These are phyloP conservation scores for Candidula unifasciata DNA, from an alignment of 2,888 invertebrate genomes.

Conservation along the genomic window DNA sequence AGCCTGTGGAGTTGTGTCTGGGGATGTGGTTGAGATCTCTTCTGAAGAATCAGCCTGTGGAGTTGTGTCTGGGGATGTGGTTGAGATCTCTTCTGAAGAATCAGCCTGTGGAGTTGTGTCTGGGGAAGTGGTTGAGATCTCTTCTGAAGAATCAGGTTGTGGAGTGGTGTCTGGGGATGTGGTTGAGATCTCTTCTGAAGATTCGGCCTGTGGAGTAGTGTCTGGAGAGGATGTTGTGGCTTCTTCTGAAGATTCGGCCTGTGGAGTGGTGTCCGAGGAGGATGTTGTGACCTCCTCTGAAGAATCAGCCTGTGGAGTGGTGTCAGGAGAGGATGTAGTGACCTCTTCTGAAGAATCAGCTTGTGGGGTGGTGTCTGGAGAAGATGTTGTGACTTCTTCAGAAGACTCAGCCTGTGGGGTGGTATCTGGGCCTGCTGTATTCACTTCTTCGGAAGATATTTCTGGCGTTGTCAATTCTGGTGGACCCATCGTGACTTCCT, in stretches of 20 bases:
- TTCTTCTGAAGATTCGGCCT: background rate
- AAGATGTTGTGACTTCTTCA: background rate
- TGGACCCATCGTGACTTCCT: background rate
- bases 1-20: background rate
- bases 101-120: background rate
- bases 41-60: background rate
- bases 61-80: background rate
- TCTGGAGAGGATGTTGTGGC: background rate
- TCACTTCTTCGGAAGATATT: background rate
- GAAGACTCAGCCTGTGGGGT: background rate
- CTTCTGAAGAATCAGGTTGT: background rate
- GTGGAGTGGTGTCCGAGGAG: background rate
- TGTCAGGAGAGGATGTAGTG: background rate
- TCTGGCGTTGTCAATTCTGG: background rate
- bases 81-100: background rate
- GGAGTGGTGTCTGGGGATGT: background rate
- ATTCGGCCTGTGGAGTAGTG: background rate
- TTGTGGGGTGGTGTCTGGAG: background rate
- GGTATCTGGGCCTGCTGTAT: background rate
- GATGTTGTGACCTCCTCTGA: background rate
- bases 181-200: too few relatives aligned
- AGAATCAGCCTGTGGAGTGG: background rate
- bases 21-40: background rate
- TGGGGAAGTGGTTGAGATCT: background rate
- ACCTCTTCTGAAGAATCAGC: background rate